Evolutionary conservation across 2,888 invertebrate species (phyloP), one percentile per base, ranked within the genome.

Genomic region (Trachelus iudaicus): DNA sequence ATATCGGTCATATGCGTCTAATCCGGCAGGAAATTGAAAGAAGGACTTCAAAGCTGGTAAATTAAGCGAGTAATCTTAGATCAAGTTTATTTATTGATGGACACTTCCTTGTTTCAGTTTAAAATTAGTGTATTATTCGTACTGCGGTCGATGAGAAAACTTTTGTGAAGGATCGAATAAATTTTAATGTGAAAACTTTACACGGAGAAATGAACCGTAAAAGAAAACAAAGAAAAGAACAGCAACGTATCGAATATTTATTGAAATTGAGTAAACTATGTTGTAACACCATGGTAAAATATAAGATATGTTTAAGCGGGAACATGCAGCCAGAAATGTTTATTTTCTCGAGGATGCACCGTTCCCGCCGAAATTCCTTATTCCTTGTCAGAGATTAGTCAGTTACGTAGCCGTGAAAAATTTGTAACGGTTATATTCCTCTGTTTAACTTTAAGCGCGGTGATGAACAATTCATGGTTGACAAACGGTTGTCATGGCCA

Each of bases 401-500:
- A 15, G 9, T 23, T 56, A 56, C 23, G 56, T 56, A 56, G 23
- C 6, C 56, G 23, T 56, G 23, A 56, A 56, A 1, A 56, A 56
- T 56, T 23, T 23, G 23, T 56, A 56, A 56, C 23, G 23, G 56
- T 56, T 56, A 56, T 23, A 56, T 56, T 56, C 56, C 23, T 56
- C 23, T 56, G 56, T 56, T 56, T 56, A 56, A 23, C 56, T 56
- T 56, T 56, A 56, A 56, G 23, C 56, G 56, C 56, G 23, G 23
- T 23, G 23, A 9, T 56, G 75, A 33, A 31, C 68, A 35, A 68
- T 75, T 56, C 56, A 56, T 56, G 56, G 69, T 77, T 79, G 77
- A 77, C 79, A 34, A 79, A 68, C 37, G 77, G 81, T 82, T 77
- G 83, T 79, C 78, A 82, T 34, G 34, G 34, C 71, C 33, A 71